These are phyloP conservation scores for Triplophysa bombifrons DNA, from an alignment of 2,797 vertebrate genomes.

Conservation along the genomic window DNA sequence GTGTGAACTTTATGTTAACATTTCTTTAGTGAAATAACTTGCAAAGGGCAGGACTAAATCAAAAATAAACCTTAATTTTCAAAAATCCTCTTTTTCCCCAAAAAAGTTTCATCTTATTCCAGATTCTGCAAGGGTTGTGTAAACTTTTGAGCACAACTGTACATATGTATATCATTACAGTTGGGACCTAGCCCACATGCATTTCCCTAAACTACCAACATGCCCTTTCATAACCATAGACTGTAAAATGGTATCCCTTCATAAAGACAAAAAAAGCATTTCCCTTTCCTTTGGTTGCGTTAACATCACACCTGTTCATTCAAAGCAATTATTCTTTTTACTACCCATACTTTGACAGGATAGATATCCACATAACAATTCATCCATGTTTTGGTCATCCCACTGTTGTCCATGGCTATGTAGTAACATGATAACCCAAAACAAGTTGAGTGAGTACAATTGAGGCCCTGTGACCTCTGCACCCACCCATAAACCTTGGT, in stretches of 20 bases:
- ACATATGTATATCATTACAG: neutral
- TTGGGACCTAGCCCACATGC: neutral
- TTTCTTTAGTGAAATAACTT: too few species aligned
- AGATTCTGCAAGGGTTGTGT: too few species aligned
- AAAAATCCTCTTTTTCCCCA: too few species aligned
- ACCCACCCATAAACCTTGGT: conserved; percentile 24
- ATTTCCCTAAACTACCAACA: neutral
- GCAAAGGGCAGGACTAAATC: too few species aligned
- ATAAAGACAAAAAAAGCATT: conserved; percentile 1
- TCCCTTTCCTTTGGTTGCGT: conserved; percentile 6
- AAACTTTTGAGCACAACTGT: too few species aligned
- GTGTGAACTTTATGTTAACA: too few species aligned
- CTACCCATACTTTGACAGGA: conserved; percentile 33
- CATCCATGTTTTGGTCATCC: conserved; percentile 27
- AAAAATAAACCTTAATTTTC: too few species aligned
- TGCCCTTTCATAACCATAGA: neutral
- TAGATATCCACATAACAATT: conserved; percentile 15
- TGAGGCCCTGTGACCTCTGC: conserved; percentile 21
- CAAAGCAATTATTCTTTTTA: conserved; percentile 17
- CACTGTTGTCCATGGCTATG: conserved; percentile 20
- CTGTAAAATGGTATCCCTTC: neutral
- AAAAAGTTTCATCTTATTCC: too few species aligned
- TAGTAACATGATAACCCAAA: conserved; percentile 49
- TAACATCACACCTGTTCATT: conserved; percentile 10
- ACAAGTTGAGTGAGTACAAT: conserved; percentile 37